phyloP scores from a whole-genome alignment of 2,113 vertebrate species.

The Synodontis membranacea region DNA sequence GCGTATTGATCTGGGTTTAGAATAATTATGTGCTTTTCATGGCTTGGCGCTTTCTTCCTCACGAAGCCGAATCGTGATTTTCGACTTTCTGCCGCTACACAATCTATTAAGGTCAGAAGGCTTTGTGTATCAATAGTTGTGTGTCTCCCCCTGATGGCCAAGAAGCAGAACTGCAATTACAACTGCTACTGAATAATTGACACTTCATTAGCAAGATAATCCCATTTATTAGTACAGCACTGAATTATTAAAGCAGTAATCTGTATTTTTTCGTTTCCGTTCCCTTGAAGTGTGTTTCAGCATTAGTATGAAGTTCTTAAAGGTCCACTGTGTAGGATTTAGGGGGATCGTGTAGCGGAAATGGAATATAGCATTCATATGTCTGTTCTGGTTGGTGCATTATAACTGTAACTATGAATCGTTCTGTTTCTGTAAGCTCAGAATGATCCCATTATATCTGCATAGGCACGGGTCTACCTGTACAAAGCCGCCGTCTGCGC shows the following conservation, averaged over 20 bases:
- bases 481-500: too few species aligned
- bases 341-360: too few species aligned
- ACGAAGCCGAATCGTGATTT: slow-evolving; percentile 26
- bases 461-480: too few species aligned
- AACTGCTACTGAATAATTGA: neutral
- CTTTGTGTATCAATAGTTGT: neutral
- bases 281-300: neutral
- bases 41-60: neutral
- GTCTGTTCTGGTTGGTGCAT: too few species aligned
- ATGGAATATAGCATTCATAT: too few species aligned
- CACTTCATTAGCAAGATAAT: neutral
- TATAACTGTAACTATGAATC: too few species aligned
- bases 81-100: neutral
- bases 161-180: neutral
- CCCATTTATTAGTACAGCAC: neutral
- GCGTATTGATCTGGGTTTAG: neutral
- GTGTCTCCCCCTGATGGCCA: slow-evolving; percentile 30
- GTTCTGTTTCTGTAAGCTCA: too few species aligned
- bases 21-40: slow-evolving; percentile 9
- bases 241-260: neutral
- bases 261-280: neutral
- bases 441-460: too few species aligned
- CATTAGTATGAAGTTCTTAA: neutral
- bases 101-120: neutral
- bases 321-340: too few species aligned